A percentile compares a stretch with the other conserved stretches of the same genome.
phyloP scores from a whole-genome alignment of 2,797 vertebrate genomes.

The Gouania willdenowi region DNA sequence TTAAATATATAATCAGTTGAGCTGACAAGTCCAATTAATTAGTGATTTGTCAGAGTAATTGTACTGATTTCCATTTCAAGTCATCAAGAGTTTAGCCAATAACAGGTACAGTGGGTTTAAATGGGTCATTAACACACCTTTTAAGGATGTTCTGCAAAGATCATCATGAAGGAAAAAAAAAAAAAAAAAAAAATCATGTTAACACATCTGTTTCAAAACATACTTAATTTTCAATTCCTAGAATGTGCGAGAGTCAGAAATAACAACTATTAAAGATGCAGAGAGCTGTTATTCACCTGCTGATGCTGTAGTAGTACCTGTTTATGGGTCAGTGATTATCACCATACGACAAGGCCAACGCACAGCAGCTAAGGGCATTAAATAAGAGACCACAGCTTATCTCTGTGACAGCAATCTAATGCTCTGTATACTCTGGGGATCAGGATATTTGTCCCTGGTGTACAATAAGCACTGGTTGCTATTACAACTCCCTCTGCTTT shows the following conservation, averaged over 20 bases:
- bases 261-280: no score
- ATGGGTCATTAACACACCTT: no score
- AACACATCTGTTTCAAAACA: no score
- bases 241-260: no score
- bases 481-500: constrained; percentile 23
- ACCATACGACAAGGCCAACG: constrained; percentile 7
- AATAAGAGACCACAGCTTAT: constrained; percentile 17
- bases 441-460: constrained; percentile 39
- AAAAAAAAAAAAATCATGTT: no score
- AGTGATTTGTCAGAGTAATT: constrained; percentile 15
- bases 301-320: no score
- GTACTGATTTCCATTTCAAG: constrained; percentile 12
- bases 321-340: constrained; percentile 4
- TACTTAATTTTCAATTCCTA: no score
- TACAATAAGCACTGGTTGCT: constrained; percentile 18
- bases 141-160: no score
- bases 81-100: constrained; percentile 2
- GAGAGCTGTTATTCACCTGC: no score
- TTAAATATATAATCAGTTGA: constrained; percentile 27
- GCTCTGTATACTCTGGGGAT: constrained; percentile 34
- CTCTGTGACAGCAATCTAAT: constrained; percentile 37
- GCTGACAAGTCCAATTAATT: constrained; percentile 32
- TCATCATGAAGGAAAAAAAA: no score
- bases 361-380: constrained; percentile 2
- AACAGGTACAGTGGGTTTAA: neutral